These are phyloP conservation scores for Petrocephalus sullivani DNA, from an alignment of 2,797 vertebrate genomes.

Conservation along the genomic window DNA sequence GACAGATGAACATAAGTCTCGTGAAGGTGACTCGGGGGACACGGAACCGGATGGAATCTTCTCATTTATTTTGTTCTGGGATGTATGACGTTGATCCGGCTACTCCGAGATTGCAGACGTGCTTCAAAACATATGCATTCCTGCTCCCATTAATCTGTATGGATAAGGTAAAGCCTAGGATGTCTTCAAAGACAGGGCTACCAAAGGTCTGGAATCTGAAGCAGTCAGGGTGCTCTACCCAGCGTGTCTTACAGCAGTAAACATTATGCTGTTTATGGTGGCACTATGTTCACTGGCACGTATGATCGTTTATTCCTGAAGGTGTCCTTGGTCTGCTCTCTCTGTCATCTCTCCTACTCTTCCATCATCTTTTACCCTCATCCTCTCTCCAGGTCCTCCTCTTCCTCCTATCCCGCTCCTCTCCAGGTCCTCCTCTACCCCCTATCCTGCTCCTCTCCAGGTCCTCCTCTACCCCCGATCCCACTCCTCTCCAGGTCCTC, in stretches of 20 bases:
- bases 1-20: background rate
- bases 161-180: background rate
- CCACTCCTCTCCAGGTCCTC: no score
- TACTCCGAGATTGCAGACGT: background rate
- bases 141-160: background rate
- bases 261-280: background rate
- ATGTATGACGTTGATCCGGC: background rate
- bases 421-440: no score
- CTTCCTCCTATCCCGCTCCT: no score
- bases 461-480: no score
- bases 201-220: background rate
- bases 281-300: background rate
- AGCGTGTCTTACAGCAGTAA: background rate
- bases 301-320: background rate
- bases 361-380: no score
- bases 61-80: constrained; percentile 8
- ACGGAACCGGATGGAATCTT: background rate
- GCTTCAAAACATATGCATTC: background rate
- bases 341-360: no score
- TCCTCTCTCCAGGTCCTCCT: no score
- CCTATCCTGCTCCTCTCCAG: no score
- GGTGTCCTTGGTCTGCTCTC: no score
- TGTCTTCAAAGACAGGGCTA: background rate
- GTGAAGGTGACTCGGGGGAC: background rate
- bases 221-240: background rate